Evolutionary conservation across 2,797 vertebrate species (phyloP).

Genomic region (Rachycentron canadum): DNA sequence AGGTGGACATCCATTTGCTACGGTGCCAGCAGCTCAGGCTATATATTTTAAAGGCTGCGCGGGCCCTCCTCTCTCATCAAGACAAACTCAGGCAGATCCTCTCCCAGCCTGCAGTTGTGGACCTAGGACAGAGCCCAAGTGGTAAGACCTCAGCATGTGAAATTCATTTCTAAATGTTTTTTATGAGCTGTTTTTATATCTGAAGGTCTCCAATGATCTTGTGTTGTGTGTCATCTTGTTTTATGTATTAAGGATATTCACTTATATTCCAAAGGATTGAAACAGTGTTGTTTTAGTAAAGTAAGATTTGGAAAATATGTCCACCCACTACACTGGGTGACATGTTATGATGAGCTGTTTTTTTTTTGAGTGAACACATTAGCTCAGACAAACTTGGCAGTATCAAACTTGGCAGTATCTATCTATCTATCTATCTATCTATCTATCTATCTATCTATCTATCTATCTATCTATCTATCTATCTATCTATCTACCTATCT

Average conservation of each 20-base stretch:
- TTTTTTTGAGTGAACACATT: no score
- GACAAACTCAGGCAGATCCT: constrained; percentile 96
- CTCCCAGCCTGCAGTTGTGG: constrained; percentile 93
- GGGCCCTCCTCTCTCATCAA: constrained; percentile 96
- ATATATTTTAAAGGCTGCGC: constrained; percentile 95
- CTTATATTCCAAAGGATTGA: neutral
- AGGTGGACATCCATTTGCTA: constrained; percentile 94
- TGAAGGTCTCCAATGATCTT: neutral
- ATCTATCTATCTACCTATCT: no score
- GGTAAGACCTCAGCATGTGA: constrained; percentile 81
- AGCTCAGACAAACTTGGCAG: no score
- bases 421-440: no score
- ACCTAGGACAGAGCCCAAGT: constrained; percentile 81
- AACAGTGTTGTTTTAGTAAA: neutral
- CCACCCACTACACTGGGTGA: neutral
- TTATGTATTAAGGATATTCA: neutral
- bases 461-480: no score
- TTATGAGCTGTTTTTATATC: neutral
- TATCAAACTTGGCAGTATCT: no score
- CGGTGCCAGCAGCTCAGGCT: constrained; percentile 95
- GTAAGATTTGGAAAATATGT: neutral
- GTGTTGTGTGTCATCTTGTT: neutral
- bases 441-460: no score
- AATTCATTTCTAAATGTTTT: neutral
- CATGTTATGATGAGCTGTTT: no score